Evolutionary conservation across 2,888 invertebrate species (phyloP).

Genomic region (Carterocephalus palaemon): DNA sequence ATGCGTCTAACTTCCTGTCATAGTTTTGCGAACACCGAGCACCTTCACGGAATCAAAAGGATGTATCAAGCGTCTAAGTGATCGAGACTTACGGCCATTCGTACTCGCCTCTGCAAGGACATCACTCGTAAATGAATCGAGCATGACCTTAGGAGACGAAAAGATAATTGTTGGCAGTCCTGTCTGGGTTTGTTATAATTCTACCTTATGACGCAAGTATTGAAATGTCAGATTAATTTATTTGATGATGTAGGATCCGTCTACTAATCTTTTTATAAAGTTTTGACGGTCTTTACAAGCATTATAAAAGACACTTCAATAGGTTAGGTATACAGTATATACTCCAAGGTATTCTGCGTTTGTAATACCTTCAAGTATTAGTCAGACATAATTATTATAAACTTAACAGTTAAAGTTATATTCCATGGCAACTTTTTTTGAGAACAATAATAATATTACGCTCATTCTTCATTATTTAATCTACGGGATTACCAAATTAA

Average conservation of each 20-base stretch:
- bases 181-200: conserved; percentile 41
- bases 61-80: conserved; percentile 47
- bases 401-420: too few species aligned
- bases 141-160: conserved; percentile 69
- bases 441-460: too few species aligned
- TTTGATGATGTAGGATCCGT: neutral
- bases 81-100: conserved; percentile 48
- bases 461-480: too few species aligned
- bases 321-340: too few species aligned
- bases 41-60: conserved; percentile 41
- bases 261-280: conserved; percentile 1
- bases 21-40: conserved; percentile 61
- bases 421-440: too few species aligned
- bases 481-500: too few species aligned
- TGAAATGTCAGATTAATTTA: conserved; percentile 27
- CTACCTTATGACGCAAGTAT: conserved; percentile 24
- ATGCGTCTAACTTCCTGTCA: conserved; percentile 70
- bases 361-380: too few species aligned
- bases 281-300: too few species aligned
- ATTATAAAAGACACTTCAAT: too few species aligned
- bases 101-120: conserved; percentile 47
- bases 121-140: conserved; percentile 54
- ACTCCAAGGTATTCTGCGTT: too few species aligned
- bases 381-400: too few species aligned
- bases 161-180: conserved; percentile 57